Conservation (phyloP, 2,888 invertebrate species). For the Perizoma affinitatum region DNA sequence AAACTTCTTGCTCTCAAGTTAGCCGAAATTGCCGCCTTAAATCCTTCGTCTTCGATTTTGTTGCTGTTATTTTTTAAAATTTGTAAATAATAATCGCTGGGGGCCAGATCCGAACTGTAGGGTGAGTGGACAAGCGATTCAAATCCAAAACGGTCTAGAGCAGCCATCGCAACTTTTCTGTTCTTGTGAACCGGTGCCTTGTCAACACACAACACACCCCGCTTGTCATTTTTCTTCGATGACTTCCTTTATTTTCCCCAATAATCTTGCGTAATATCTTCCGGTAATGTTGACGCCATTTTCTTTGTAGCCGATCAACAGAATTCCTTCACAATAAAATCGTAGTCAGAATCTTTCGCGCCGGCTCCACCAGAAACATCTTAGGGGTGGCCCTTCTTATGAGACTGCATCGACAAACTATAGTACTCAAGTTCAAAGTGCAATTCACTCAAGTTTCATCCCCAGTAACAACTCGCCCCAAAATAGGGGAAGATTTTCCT, state of each 20-base stretch:
- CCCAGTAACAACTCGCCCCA: slow-evolving; percentile 30
- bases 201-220: slow-evolving; percentile 19
- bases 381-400: no score
- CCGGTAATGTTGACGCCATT: slow-evolving; percentile 18
- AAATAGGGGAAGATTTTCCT: slow-evolving; percentile 23
- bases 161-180: slow-evolving; percentile 26
- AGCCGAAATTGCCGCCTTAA: no score
- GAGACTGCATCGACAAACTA: no score
- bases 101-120: slow-evolving; percentile 1
- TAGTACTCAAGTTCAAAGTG: no score
- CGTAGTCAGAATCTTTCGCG: no score
- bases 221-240: slow-evolving; percentile 11
- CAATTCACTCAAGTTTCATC: slow-evolving; percentile 27
- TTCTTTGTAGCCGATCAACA: slow-evolving; percentile 1
- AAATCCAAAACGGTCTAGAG: slow-evolving; percentile 9
- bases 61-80: no score
- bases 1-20: no score
- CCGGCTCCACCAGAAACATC: no score
- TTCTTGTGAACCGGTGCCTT: slow-evolving; percentile 26
- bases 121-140: slow-evolving; percentile 7
- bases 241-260: slow-evolving; percentile 16
- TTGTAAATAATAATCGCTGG: no score
- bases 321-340: no score
- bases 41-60: no score
- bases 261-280: slow-evolving; percentile 11